Evolutionary conservation across 2,888 invertebrate species (phyloP).

Genomic region (Digitonthophagus gazella): DNA sequence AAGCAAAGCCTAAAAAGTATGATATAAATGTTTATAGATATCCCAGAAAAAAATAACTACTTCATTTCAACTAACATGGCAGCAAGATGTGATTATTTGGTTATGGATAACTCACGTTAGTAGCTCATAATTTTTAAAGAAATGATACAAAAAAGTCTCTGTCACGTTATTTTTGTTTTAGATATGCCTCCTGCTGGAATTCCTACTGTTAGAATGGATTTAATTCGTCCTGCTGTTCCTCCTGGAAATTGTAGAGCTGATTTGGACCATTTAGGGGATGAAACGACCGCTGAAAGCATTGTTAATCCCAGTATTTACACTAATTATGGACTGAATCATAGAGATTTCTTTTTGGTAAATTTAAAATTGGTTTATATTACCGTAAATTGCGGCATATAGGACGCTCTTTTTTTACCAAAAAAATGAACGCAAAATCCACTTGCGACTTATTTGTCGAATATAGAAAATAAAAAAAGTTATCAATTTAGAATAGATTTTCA

Average conservation of each 20-base stretch:
- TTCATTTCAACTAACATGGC: constrained; percentile 43
- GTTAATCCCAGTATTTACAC: constrained; percentile 52
- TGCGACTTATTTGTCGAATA: too few relatives aligned
- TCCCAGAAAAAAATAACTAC: constrained; percentile 35
- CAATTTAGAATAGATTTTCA: too few relatives aligned
- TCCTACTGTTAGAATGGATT: constrained; percentile 41
- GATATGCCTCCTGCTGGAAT: constrained; percentile 41
- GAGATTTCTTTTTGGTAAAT: constrained; percentile 49
- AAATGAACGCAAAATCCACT: not conserved
- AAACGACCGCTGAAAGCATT: constrained; percentile 44
- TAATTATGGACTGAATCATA: constrained; percentile 47
- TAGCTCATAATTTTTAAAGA: not conserved
- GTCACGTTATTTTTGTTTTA: constrained; percentile 23
- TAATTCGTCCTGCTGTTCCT: constrained; percentile 37
- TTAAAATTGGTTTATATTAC: too few relatives aligned
- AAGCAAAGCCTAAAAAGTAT: constrained; percentile 2
- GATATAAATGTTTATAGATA: constrained; percentile 27
- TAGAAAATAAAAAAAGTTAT: not conserved
- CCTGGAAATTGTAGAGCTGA: constrained; percentile 40
- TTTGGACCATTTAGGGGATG: constrained; percentile 43
- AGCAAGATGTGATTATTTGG: constrained; percentile 40
- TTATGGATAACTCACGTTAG: constrained; percentile 44
- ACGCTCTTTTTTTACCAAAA: not conserved
- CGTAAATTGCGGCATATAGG: too few relatives aligned
- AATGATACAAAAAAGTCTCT: not conserved